phyloP scores from a whole-genome alignment of 1,140 invertebrate genomes.

The Drosophila auraria region DNA sequence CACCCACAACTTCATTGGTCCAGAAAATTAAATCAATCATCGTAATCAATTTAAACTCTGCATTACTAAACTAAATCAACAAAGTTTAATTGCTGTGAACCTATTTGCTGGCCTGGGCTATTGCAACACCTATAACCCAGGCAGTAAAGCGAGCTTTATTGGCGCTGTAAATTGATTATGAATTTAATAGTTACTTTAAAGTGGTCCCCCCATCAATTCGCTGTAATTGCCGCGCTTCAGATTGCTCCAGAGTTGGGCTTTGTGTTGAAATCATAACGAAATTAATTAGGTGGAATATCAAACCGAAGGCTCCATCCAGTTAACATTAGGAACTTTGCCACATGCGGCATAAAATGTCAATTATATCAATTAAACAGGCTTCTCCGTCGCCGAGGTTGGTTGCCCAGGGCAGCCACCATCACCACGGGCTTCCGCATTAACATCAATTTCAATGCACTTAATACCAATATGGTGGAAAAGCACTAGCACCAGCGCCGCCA shows the following conservation, averaged over 20 bases:
- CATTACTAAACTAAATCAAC: not conserved
- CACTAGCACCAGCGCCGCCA: not conserved
- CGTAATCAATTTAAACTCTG: not conserved
- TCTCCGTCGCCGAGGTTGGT: conserved; percentile 14
- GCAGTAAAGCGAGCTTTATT: conserved; percentile 31
- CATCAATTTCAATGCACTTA: conserved; percentile 49
- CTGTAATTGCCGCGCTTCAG: conserved; percentile 18
- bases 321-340: conserved; percentile 53
- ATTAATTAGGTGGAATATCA: conserved; percentile 40
- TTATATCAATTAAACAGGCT: conserved; percentile 47
- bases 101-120: not conserved
- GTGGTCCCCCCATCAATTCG: conserved; percentile 11
- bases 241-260: conserved; percentile 21
- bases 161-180: conserved; percentile 41
- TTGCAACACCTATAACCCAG: not conserved
- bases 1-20: not conserved
- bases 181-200: conserved; percentile 20
- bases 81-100: not conserved
- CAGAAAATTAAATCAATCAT: not conserved
- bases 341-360: conserved; percentile 55
- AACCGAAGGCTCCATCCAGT: conserved; percentile 34
- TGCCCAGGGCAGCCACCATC: conserved; percentile 31
- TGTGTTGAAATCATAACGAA: conserved; percentile 33
- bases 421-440: conserved; percentile 13
- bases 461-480: conserved; percentile 21